Evolutionary conservation across 2,113 vertebrate genomes (phyloP).

Genomic region (Oryzias curvinotus): DNA sequence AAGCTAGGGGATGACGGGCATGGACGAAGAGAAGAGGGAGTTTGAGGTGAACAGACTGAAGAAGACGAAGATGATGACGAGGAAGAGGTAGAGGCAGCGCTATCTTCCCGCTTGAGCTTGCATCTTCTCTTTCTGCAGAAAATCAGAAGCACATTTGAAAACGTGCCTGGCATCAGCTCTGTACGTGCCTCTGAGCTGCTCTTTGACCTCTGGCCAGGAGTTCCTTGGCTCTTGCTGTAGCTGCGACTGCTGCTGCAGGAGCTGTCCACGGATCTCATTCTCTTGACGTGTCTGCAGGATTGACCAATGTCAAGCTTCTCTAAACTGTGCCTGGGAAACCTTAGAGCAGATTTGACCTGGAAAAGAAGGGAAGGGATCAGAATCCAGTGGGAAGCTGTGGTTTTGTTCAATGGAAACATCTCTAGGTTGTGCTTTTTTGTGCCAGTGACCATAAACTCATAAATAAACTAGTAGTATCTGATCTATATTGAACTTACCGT

Average conservation of each 20-base stretch:
- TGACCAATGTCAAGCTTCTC: constrained; percentile 55
- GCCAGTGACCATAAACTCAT: no score
- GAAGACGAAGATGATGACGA: constrained; percentile 72
- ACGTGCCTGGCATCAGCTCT: not conserved
- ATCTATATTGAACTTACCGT: no score
- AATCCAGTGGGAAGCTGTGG: not conserved
- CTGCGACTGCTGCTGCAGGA: constrained; percentile 51
- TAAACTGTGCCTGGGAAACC: constrained; percentile 71
- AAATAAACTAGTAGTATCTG: no score
- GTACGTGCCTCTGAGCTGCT: not conserved
- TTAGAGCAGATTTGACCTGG: constrained; percentile 89
- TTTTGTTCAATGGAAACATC: no score
- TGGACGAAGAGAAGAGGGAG: constrained; percentile 41
- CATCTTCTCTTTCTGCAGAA: constrained; percentile 45
- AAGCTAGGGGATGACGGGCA: constrained; percentile 55
- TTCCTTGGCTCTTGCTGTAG: constrained; percentile 47
- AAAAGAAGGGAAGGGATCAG: not conserved
- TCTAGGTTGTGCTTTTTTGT: no score
- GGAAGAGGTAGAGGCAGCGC: constrained; percentile 63
- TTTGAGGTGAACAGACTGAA: constrained; percentile 65
- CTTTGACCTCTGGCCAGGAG: constrained; percentile 45
- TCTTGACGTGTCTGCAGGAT: constrained; percentile 44
- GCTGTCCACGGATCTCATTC: constrained; percentile 23
- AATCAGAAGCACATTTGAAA: not conserved
- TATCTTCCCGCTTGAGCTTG: constrained; percentile 52